Percentiles rank a stretch among this genome's conserved stretches.
Conservation (phyloP, 2,888 invertebrate genomes). For the Drosophila borborema region DNA sequence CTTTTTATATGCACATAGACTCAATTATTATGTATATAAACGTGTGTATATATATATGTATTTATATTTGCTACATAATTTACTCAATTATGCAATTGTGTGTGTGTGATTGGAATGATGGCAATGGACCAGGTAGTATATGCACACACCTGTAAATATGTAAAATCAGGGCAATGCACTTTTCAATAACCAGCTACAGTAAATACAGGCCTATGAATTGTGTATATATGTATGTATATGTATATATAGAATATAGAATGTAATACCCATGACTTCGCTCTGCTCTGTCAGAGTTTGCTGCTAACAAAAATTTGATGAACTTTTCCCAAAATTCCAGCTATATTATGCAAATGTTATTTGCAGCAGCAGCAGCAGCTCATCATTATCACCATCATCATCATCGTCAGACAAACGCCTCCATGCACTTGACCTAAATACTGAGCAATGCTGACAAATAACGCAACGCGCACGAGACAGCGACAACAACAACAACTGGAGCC, state of each 20-base stretch:
- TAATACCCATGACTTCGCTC: neutral
- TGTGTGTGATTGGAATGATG: slow-evolving; percentile 14
- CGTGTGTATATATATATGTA: slow-evolving; percentile 43
- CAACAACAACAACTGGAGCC: slow-evolving; percentile 23
- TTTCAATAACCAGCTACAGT: slow-evolving; percentile 7
- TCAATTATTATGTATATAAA: slow-evolving; percentile 42
- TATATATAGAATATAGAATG: neutral
- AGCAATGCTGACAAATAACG: slow-evolving; percentile 53
- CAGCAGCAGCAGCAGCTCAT: neutral
- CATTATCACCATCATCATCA: slow-evolving; percentile 4
- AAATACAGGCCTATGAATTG: slow-evolving; percentile 7
- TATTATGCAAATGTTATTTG: slow-evolving; percentile 53
- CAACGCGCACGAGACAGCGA: slow-evolving; percentile 66
- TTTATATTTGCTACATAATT: slow-evolving; percentile 32
- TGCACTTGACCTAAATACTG: slow-evolving; percentile 77
- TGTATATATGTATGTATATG: neutral
- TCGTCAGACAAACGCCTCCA: slow-evolving; percentile 37
- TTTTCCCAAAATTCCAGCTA: neutral
- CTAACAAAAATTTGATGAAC: neutral
- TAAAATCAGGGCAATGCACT: slow-evolving; percentile 48
- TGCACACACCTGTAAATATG: slow-evolving; percentile 33
- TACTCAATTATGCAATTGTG: slow-evolving; percentile 36
- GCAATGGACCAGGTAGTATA: slow-evolving; percentile 16
- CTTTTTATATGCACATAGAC: slow-evolving; percentile 38
- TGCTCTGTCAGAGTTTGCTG: no score